phyloP scores from a whole-genome alignment of 2,797 vertebrate genomes.

The Sus cebifrons region DNA sequence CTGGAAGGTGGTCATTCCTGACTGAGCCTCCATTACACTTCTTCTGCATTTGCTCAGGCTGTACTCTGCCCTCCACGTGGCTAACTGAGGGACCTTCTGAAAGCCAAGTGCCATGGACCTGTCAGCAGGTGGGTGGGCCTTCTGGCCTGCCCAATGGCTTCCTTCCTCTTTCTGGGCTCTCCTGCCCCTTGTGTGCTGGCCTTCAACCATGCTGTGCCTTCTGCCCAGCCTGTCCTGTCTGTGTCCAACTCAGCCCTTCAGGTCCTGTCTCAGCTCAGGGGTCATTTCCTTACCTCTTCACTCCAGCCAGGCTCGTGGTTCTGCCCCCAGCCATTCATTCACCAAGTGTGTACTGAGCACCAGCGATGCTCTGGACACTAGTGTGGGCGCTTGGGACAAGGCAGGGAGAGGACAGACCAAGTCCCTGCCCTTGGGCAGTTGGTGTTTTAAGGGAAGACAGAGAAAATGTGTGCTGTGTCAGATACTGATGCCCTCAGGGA shows the following conservation, averaged over 20 bases:
- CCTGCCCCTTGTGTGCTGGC: background rate
- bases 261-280: background rate
- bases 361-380: background rate
- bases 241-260: background rate
- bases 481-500: background rate
- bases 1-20: background rate
- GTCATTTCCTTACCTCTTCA: background rate
- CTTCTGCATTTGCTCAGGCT: background rate
- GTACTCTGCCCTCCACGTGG: background rate
- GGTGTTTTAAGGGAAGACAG: background rate
- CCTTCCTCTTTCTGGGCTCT: background rate
- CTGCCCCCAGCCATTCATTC: background rate
- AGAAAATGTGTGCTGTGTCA: background rate
- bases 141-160: too few species aligned
- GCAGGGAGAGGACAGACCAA: background rate
- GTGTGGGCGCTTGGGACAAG: background rate
- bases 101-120: too few species aligned
- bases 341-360: background rate
- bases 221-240: background rate
- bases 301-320: background rate
- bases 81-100: background rate
- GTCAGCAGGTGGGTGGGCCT: rapidly evolving
- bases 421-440: background rate
- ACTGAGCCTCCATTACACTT: background rate
- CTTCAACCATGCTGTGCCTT: background rate